These are phyloP conservation scores for Vanessa cardui DNA, from an alignment of 2,888 invertebrate species.

Conservation along the genomic window DNA sequence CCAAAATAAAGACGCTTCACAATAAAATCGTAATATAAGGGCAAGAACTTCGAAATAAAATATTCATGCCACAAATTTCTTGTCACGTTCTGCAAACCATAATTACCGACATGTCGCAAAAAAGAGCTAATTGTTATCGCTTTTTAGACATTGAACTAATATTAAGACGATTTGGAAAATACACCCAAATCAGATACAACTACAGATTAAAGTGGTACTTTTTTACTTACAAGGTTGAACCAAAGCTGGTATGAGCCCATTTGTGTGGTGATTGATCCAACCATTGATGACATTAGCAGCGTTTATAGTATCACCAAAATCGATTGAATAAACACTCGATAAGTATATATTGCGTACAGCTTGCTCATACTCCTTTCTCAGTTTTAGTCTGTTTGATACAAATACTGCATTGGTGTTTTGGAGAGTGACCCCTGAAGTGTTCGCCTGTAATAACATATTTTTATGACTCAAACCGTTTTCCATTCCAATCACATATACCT, in stretches of 20 bases:
- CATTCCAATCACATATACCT: no score
- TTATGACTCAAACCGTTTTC: no score
- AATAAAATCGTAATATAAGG: no score
- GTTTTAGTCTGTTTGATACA: constrained; percentile 63
- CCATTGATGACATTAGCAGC: constrained; percentile 80
- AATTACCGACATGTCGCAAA: no score
- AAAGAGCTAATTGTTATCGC: no score
- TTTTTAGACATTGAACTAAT: no score
- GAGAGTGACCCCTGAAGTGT: constrained; percentile 56
- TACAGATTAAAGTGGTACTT: not conserved
- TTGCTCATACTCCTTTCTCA: constrained; percentile 70
- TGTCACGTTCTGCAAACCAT: no score
- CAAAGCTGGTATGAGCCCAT: constrained; percentile 80
- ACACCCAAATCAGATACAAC: not conserved
- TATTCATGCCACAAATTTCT: no score
- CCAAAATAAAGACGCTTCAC: no score
- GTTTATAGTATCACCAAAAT: constrained; percentile 72
- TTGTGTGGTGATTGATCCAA: constrained; percentile 83
- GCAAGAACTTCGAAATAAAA: no score
- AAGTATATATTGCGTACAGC: constrained; percentile 74
- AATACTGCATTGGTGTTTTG: constrained; percentile 79
- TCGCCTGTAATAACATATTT: constrained; percentile 53
- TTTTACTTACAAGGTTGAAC: constrained; percentile 75
- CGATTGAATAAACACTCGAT: constrained; percentile 71
- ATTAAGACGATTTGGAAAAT: no score